Evolutionary conservation across 1,140 invertebrate genomes (phyloP).

Genomic region (Drosophila varians): DNA sequence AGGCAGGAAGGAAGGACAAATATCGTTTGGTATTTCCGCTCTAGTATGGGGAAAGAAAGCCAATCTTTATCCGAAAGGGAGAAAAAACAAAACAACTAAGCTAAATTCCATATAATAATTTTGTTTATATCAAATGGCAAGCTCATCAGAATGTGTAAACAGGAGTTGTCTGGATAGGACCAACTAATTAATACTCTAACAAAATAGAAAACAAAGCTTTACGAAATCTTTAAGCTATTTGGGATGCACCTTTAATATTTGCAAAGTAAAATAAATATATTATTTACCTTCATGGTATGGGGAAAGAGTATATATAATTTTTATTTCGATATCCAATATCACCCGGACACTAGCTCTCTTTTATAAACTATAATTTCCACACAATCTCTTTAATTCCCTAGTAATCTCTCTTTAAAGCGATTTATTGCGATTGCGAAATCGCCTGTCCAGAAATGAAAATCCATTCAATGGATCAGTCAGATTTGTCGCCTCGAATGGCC

Average conservation of each 20-base stretch:
- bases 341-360: background rate
- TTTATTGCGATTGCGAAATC: background rate
- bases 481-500: background rate
- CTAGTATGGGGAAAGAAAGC: background rate
- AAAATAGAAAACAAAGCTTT: no score
- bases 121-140: background rate
- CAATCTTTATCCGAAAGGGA: background rate
- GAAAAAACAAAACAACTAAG: background rate
- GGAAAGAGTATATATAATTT: background rate
- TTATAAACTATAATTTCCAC: background rate
- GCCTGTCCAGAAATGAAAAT: no score
- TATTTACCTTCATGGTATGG: background rate
- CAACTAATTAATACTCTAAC: background rate
- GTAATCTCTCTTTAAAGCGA: background rate
- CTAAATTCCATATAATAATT: background rate
- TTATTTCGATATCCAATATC: background rate
- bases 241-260: no score
- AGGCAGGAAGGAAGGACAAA: background rate
- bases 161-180: background rate
- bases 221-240: no score
- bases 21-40: background rate
- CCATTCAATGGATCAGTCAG: background rate
- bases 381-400: background rate
- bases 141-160: background rate
- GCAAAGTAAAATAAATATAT: background rate